Base-by-base conservation (phyloP, 2,113 vertebrate genomes). In the Albula glossodonta region DNA sequence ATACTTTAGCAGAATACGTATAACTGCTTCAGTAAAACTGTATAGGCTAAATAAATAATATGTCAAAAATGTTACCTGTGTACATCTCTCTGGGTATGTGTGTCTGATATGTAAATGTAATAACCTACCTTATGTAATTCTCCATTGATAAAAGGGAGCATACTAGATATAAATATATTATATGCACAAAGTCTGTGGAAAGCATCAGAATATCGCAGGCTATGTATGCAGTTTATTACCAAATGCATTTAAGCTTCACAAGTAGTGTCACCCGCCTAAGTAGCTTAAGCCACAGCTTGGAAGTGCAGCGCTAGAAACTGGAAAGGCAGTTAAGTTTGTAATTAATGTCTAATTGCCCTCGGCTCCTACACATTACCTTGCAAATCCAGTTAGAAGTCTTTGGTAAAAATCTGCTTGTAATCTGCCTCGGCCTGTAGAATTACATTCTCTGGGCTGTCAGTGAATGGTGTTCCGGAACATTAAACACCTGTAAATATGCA, bases 341-440 rank as follows among this genome's bases (percentile, higher is more conserved):
- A 87, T 91, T 86, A 89, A 77, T 86, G 77, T 17, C 66, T 50
- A 85, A 78, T 87, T 79, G 85, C 80, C 19, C 49, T 88, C 78
- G 41, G 31, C 56, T 80, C 49, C 25, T 5, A 87, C 13, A 87
- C 13, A 0, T 83, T 81, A 66, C 70, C 63, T 56, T 57, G 5
- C 25, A 70, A 83, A 81, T 57, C 80, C 66, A 85, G 51, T 87
- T 80, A 49, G 77, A 80, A 19, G 1, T 66, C 48, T 74, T 80
- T 56, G 11, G 15, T 51, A 19, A 25, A 82, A 22, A 49, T 81
- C 49, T 41, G 8, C 17, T 2, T 41, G 15, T 79, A 79, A 79
- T 79, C 78, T 79, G 2, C 25, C 12, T 51, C 4, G 1, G 4
- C 19, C 63, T 70, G 63, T n/a, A 22, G 63, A 22, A 70, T 4